Evolutionary conservation across 2,113 vertebrate genomes (phyloP).

Genomic region (Proteles cristata): DNA sequence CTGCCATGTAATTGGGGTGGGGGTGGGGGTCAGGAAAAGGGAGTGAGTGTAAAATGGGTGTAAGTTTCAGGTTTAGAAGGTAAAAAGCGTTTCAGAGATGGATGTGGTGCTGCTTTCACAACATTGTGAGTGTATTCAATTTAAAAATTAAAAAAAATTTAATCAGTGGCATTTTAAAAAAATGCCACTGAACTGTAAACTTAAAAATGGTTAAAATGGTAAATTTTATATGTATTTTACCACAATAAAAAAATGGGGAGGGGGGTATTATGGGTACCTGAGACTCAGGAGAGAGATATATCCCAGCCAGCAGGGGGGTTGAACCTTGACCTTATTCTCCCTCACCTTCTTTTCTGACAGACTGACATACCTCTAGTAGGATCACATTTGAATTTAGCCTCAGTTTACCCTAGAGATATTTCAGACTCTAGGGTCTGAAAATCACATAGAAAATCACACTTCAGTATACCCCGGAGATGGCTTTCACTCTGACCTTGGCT

Average conservation of each 20-base stretch:
- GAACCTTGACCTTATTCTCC: not conserved
- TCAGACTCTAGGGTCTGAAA: too few relatives aligned
- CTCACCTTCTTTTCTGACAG: not conserved
- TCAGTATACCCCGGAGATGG: not conserved
- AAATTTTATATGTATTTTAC: not conserved
- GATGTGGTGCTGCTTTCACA: not conserved
- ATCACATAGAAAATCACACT: not conserved
- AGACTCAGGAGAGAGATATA: not conserved
- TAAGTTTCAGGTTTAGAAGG: not conserved
- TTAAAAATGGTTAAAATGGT: not conserved
- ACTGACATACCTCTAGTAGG: not conserved
- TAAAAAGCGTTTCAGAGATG: not conserved
- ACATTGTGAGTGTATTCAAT: not conserved
- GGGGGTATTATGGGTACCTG: too few relatives aligned
- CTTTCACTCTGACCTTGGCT: conserved; percentile 9
- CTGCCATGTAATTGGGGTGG: not conserved
- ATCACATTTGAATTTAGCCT: not conserved
- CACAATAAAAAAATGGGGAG: not conserved
- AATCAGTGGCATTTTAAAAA: too few relatives aligned
- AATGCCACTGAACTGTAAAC: not conserved
- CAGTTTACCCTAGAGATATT: not conserved
- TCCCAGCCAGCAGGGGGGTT: not conserved
- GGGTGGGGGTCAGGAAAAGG: too few relatives aligned
- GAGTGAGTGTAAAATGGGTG: not conserved
- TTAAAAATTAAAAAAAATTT: too few relatives aligned